These are phyloP conservation scores for Megalonaias nervosa DNA, from an alignment of 1,140 invertebrate genomes.

Conservation along the genomic window DNA sequence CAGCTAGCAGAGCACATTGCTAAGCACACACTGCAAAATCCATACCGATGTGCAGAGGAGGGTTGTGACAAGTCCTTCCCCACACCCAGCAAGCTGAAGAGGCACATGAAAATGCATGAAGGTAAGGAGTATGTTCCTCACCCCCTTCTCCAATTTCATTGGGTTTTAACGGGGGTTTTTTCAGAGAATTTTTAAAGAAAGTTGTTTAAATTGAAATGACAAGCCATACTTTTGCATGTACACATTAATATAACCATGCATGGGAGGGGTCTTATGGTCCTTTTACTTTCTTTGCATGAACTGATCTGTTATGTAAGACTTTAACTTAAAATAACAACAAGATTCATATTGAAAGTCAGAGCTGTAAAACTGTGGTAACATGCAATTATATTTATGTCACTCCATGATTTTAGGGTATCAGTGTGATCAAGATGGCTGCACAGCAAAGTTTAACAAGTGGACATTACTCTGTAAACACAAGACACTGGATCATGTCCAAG, in stretches of 20 bases:
- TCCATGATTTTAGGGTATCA: conserved; percentile 28
- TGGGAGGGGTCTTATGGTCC: neutral
- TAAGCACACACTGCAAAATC: conserved; percentile 9
- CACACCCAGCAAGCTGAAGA: conserved; percentile 26
- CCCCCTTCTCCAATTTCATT: neutral
- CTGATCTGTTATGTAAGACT: neutral
- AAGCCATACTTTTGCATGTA: neutral
- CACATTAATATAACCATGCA: neutral
- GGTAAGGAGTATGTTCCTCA: conserved; percentile 8
- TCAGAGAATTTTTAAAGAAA: neutral
- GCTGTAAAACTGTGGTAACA: neutral
- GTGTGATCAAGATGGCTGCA: conserved; percentile 30
- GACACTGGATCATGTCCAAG: conserved; percentile 14
- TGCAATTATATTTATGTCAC: neutral
- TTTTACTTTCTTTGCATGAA: neutral
- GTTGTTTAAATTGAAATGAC: neutral
- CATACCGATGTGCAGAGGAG: conserved; percentile 5
- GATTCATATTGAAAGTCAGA: neutral
- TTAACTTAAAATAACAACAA: neutral
- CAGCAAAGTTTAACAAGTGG: conserved; percentile 42
- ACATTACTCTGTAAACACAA: conserved; percentile 35
- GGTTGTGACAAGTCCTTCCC: conserved; percentile 38
- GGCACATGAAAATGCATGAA: conserved; percentile 43
- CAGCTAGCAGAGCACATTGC: conserved; percentile 23
- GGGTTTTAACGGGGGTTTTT: no score